Evolutionary conservation across 2,113 vertebrate genomes (phyloP).

Genomic region (Mugil cephalus): DNA sequence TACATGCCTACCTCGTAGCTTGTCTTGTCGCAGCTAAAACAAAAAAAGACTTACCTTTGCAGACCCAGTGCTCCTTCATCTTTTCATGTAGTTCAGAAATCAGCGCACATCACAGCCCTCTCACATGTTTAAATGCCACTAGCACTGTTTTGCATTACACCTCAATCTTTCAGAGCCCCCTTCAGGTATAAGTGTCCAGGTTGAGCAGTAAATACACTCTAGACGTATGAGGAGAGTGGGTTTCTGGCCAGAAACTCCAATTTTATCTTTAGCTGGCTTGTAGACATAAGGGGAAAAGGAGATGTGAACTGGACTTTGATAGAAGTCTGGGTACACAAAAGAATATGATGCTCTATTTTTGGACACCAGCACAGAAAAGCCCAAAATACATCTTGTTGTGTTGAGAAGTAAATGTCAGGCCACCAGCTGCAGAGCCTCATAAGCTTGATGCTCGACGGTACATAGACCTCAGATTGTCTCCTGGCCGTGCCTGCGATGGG

Average conservation of each 20-base stretch:
- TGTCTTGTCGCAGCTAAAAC: neutral
- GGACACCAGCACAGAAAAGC: constrained; percentile 25
- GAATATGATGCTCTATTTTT: constrained; percentile 58
- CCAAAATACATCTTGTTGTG: constrained; percentile 35
- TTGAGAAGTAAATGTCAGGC: constrained; percentile 61
- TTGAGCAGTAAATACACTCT: constrained; percentile 35
- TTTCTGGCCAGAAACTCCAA: constrained; percentile 28
- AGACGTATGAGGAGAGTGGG: constrained; percentile 16
- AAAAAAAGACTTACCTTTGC: constrained; percentile 7
- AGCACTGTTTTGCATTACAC: constrained; percentile 23
- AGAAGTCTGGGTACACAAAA: constrained; percentile 42
- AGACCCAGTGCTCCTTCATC: neutral
- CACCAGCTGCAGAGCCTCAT: constrained; percentile 30
- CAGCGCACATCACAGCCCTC: constrained; percentile 7
- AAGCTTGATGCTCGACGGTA: constrained; percentile 36
- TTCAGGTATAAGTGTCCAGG: constrained; percentile 41
- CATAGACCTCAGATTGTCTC: constrained; percentile 14
- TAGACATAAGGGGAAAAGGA: constrained; percentile 3
- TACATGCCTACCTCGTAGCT: no score
- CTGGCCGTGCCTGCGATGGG: neutral
- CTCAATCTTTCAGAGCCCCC: constrained; percentile 22
- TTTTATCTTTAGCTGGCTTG: constrained; percentile 48
- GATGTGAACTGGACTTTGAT: constrained; percentile 46
- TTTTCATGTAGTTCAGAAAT: constrained; percentile 15
- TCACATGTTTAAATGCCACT: constrained; percentile 43